Evolutionary conservation across 2,888 invertebrate genomes (phyloP), one percentile per base, ranked within the genome.

Genomic region (Epinotia brunnichana): DNA sequence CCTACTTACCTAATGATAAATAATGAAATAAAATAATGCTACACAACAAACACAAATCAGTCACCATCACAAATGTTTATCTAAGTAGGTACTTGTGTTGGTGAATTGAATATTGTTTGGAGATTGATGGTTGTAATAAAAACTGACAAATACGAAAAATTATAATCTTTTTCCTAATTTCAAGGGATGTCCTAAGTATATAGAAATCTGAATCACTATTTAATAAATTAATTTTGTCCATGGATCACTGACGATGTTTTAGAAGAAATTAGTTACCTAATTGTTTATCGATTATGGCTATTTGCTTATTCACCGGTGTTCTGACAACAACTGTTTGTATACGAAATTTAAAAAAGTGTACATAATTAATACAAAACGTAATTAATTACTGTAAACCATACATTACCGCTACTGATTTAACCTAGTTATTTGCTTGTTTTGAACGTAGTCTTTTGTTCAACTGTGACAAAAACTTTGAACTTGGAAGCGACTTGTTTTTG

Each of bases 401-500:
- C n/a, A 21, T 4, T n/a, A 29, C 57, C 29, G 57, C 35, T 2
- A n/a, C 15, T 15, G 29, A 13, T 29, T 29, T 57, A 29, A 57
- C 61, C 11, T 24, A 19, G 21, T 44, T 24, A 9, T 48, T 44
- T n/a, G 35, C 9, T 21, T 10, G 64, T 54, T 15, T 64, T 39
- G 10, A 41, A n/a, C 21, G 48, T n/a, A 19, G 39, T 35, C 54
- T 21, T 64, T 64, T 64, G 64, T 64, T 39, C 39, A 19, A 21
- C 19, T 39, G 21, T 13, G 21, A 35, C 54, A 24, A 66, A 63
- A 67, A 72, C 35, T 72, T 72, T 2, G 19, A 53, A 15, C 35
- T 72, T 72, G 4, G 19, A 53, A 15, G n/a, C 2, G 48, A 60
- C 24, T 61, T 70, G 41, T 64, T 64, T 41, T 61, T 5, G n/a